Evolutionary conservation across 2,888 invertebrate species (phyloP).

Genomic region (Myathropa florea): DNA sequence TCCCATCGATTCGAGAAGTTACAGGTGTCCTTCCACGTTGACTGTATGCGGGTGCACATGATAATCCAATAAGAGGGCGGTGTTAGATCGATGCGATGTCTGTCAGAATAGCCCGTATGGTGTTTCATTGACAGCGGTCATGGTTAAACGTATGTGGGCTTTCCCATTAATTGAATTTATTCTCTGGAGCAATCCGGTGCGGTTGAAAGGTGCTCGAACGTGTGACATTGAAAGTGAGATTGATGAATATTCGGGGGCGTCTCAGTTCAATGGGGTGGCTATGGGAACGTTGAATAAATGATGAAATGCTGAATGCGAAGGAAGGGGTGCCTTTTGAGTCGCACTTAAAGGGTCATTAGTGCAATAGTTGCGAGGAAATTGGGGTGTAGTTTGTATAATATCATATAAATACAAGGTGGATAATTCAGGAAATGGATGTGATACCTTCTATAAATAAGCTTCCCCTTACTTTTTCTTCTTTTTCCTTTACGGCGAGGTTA

Average conservation of each 20-base stretch:
- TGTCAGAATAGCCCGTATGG: background rate
- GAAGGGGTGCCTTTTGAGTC: background rate
- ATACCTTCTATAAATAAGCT: background rate
- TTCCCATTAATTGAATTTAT: constrained; percentile 22
- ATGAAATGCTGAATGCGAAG: background rate
- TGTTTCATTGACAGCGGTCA: constrained; percentile 14
- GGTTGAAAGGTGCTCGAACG: constrained; percentile 4
- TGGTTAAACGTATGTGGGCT: constrained; percentile 3
- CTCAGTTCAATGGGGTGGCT: background rate
- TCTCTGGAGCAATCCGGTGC: background rate
- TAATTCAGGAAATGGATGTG: background rate
- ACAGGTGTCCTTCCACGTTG: constrained; percentile 13
- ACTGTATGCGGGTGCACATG: background rate
- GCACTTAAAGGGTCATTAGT: background rate
- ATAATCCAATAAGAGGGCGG: constrained; percentile 17
- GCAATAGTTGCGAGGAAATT: background rate
- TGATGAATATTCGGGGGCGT: constrained; percentile 14
- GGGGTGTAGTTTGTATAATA: background rate
- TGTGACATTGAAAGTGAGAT: constrained; percentile 28
- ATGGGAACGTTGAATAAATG: constrained; percentile 8
- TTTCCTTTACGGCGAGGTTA: no score
- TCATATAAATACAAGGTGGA: background rate
- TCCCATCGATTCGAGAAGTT: constrained; percentile 20
- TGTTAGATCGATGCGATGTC: background rate
- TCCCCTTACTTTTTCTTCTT: no score